A percentile compares a stretch with the other conserved stretches of the same genome.
phyloP scores from a whole-genome alignment of 1,140 invertebrate species.

The Zaprionus camerounensis region DNA sequence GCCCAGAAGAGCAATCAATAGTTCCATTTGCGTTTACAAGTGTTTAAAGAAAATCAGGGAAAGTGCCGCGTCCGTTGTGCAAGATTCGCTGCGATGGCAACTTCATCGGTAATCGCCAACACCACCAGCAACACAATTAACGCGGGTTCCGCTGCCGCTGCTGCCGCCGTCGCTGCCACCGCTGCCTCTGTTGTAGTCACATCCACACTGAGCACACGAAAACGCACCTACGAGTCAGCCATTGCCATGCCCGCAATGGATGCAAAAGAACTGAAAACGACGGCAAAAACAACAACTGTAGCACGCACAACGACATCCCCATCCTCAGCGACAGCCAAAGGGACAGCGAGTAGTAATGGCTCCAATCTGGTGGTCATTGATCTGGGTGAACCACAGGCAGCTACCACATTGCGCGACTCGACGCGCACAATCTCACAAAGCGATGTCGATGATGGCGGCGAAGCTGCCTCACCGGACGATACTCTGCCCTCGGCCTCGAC shows the following conservation, averaged over 20 bases:
- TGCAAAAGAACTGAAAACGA: slow-evolving; percentile 40
- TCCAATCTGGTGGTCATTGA: slow-evolving; percentile 22
- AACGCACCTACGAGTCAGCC: slow-evolving; percentile 78
- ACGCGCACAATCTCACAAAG: slow-evolving; percentile 80
- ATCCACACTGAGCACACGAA: slow-evolving; percentile 67
- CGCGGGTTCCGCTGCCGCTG: slow-evolving; percentile 46
- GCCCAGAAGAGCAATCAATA: background rate
- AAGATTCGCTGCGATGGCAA: slow-evolving; percentile 80
- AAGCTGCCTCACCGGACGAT: slow-evolving; percentile 58
- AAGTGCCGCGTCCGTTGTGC: slow-evolving; percentile 60
- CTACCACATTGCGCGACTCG: slow-evolving; percentile 69
- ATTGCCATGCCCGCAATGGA: slow-evolving; percentile 71
- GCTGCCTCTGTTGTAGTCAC: slow-evolving; percentile 34
- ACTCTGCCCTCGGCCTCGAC: slow-evolving; percentile 34
- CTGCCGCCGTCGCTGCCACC: slow-evolving; percentile 26
- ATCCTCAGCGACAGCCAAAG: slow-evolving; percentile 2
- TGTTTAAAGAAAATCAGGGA: slow-evolving; percentile 48
- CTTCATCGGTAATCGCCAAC: slow-evolving; percentile 80
- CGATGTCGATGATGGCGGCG: slow-evolving; percentile 66
- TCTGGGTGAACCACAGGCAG: slow-evolving; percentile 32
- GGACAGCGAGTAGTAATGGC: slow-evolving; percentile 6
- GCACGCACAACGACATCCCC: slow-evolving; percentile 10
- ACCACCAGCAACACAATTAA: slow-evolving; percentile 72
- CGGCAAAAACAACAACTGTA: slow-evolving; percentile 20
- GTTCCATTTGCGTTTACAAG: slow-evolving; percentile 19